Percentiles rank a stretch among this genome's conserved stretches.
Evolutionary conservation across 2,113 vertebrate genomes (phyloP).

Genomic region (Prietella phreatophila): DNA sequence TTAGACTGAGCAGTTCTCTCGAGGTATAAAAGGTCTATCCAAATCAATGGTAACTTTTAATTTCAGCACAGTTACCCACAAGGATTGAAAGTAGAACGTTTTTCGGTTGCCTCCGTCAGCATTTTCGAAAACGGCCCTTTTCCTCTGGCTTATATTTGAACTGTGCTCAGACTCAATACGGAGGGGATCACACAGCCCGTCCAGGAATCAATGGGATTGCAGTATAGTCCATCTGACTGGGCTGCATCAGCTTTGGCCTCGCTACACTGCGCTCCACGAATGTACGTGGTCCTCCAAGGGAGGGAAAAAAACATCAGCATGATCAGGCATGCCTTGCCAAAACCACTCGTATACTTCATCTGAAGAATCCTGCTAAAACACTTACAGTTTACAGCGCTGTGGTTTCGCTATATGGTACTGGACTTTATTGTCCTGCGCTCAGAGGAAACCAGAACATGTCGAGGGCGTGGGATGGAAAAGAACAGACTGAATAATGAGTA

Average conservation of each 20-base stretch:
- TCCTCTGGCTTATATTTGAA: conserved; percentile 8
- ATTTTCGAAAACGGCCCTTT: neutral
- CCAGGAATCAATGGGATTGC: conserved; percentile 57
- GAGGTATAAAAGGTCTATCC: conserved; percentile 1
- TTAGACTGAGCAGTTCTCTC: conserved; percentile 53
- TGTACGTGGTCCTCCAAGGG: conserved; percentile 43
- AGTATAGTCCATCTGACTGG: conserved; percentile 49
- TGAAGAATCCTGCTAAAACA: conserved; percentile 61
- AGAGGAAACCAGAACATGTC: conserved; percentile 58
- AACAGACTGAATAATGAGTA: conserved; percentile 44
- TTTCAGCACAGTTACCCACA: neutral
- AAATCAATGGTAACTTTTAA: conserved; percentile 25
- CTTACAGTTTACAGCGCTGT: conserved; percentile 58
- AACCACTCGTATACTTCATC: conserved; percentile 55
- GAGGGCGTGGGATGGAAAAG: conserved; percentile 50
- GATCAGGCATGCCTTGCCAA: conserved; percentile 45
- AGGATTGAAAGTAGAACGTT: neutral
- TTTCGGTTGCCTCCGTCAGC: conserved; percentile 22
- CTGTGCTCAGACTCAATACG: conserved; percentile 41
- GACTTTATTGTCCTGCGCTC: conserved; percentile 61
- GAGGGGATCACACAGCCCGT: conserved; percentile 53
- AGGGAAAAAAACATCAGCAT: conserved; percentile 22
- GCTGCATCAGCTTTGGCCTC: conserved; percentile 54
- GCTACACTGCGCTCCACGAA: conserved; percentile 56
- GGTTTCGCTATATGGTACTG: conserved; percentile 55